A percentile compares a stretch with the other conserved stretches of the same genome.
Conservation (phyloP, 1,140 invertebrate genomes). For the Zaprionus taronus region DNA sequence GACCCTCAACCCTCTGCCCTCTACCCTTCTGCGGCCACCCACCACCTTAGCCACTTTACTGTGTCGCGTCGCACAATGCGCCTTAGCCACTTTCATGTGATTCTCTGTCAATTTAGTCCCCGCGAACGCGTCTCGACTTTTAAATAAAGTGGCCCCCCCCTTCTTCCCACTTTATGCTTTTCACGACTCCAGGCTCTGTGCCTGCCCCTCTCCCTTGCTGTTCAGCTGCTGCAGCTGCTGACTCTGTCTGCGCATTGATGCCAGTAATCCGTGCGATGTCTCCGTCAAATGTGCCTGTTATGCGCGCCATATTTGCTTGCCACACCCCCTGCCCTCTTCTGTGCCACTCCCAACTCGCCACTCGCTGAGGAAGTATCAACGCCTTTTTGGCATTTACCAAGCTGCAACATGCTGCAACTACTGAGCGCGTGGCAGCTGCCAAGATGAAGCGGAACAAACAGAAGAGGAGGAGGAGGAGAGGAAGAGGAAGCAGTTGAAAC, state of each 20-base stretch:
- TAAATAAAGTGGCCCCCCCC: conserved; percentile 54
- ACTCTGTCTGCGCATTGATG: conserved; percentile 64
- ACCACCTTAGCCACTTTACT: no score
- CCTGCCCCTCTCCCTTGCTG: neutral
- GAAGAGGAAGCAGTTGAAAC: conserved; percentile 15
- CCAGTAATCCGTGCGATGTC: conserved; percentile 68
- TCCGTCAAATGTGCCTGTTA: conserved; percentile 52
- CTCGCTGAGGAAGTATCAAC: conserved; percentile 20
- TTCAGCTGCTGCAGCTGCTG: conserved; percentile 1
- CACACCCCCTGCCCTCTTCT: conserved; percentile 29
- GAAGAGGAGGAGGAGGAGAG: neutral
- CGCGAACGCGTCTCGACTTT: conserved; percentile 65
- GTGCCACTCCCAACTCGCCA: neutral
- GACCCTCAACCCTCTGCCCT: neutral
- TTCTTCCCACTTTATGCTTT: neutral
- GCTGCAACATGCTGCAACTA: conserved; percentile 17
- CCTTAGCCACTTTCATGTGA: conserved; percentile 65
- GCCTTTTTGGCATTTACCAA: conserved; percentile 39
- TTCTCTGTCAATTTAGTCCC: conserved; percentile 67
- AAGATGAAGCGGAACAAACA: neutral
- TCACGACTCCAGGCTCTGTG: neutral
- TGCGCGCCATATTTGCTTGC: conserved; percentile 56
- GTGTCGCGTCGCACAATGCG: conserved; percentile 26
- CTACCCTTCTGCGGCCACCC: no score
- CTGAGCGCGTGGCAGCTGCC: neutral